These are phyloP conservation scores for Acronicta leporina DNA, from an alignment of 2,888 invertebrate genomes.

Conservation along the genomic window DNA sequence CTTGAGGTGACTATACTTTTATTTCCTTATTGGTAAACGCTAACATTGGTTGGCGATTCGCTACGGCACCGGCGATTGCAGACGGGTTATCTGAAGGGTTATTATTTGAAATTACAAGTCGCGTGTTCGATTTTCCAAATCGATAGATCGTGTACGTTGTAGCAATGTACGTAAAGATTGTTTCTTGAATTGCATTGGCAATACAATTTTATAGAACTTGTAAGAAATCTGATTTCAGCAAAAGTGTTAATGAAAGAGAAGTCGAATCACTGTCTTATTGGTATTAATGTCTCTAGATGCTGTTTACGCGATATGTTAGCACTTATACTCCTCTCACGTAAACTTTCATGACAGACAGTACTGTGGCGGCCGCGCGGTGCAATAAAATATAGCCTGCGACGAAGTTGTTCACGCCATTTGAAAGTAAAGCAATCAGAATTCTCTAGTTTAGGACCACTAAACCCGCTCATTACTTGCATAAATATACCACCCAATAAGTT, in stretches of 20 bases:
- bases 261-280: conserved; percentile 3
- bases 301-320: conserved; percentile 3
- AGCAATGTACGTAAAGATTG: conserved; percentile 26
- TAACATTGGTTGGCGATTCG: conserved; percentile 60
- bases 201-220: conserved; percentile 4
- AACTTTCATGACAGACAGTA: not conserved
- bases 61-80: conserved; percentile 39
- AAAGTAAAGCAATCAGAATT: conserved; percentile 32
- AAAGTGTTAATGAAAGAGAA: conserved; percentile 1
- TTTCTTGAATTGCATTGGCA: conserved; percentile 24
- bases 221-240: not conserved
- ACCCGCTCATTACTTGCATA: conserved; percentile 48
- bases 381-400: conserved; percentile 5
- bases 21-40: conserved; percentile 78
- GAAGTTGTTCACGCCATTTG: conserved; percentile 21
- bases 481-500: conserved; percentile 54
- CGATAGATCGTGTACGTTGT: conserved; percentile 23
- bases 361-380: not conserved
- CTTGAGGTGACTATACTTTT: conserved; percentile 78
- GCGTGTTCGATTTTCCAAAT: conserved; percentile 31
- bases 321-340: not conserved
- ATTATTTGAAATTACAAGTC: conserved; percentile 35
- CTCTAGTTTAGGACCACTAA: conserved; percentile 26
- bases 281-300: conserved; percentile 14
- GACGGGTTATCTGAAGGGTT: conserved; percentile 33